Base-by-base conservation (phyloP, 2,888 invertebrate species). In the Cantharis lateralis region DNA sequence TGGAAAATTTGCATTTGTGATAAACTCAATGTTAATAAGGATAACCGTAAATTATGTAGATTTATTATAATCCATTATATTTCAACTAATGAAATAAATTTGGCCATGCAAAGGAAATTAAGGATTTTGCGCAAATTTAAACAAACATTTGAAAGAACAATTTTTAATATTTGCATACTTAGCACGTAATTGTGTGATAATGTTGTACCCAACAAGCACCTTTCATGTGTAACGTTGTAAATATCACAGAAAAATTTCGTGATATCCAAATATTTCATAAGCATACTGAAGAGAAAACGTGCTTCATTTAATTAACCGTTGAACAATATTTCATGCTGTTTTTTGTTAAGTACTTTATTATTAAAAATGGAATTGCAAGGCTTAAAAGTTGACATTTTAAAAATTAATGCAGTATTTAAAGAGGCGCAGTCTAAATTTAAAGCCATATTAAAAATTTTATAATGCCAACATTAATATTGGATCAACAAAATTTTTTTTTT, bases 221-320 rank as follows among this genome's bases (percentile, higher is more conserved):
- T 72, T 66, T 20, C 70, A 69, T 62, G 71, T 16, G 72, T 15
- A 66, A 66, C 61, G 48, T 26, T 76, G 72, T 70, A 76, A 76
- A 76, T 80, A 80, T 77, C 78, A 76, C 78, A 77, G 78, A 80
- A 80, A 80, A 78, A 80, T 70, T 73, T 70, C 15, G 24, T 15
- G 75, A 80, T 74, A 80, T 78, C 77, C 78, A 79, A 80, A 82
- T 82, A 81, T 80, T 82, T 81, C 80, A 81, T 80, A 80, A 82
- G 80, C 82, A 81, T 77, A 80, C 80, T 78, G 63, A 62, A 78
- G 72, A 68, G 78, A 76, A 71, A 76, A 80, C 81, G 79, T 81
- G 82, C 78, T 75, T 78, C 79, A 79, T 82, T 82, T 82, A 82
- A 82, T 82, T 82, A 82, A 79, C 79, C 79, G 73, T 69, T 62